phyloP scores from a whole-genome alignment of 1,140 invertebrate genomes.

The Centruroides vittatus region DNA sequence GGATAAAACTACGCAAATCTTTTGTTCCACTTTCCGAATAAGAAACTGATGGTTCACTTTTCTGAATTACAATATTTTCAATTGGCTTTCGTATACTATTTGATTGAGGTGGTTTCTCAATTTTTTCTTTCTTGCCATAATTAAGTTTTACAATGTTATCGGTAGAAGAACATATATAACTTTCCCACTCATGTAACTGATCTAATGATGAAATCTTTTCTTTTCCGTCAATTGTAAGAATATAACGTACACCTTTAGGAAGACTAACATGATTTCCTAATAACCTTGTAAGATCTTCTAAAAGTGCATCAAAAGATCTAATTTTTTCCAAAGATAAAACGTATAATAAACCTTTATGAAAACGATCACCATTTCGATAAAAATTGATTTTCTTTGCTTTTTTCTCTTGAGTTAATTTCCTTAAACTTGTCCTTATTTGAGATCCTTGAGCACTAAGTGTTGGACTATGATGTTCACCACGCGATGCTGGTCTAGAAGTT shows the following conservation, averaged over 20 bases:
- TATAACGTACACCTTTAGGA: slow-evolving; percentile 74
- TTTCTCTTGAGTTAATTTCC: slow-evolving; percentile 37
- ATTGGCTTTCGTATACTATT: slow-evolving; percentile 17
- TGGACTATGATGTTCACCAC: slow-evolving; percentile 21
- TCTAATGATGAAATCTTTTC: slow-evolving; percentile 50
- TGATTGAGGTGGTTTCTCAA: slow-evolving; percentile 21
- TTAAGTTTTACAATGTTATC: slow-evolving; percentile 78
- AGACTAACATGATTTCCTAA: slow-evolving; percentile 69
- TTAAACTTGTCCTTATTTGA: slow-evolving; percentile 26
- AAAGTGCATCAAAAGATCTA: slow-evolving; percentile 80
- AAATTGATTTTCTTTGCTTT: slow-evolving; percentile 84
- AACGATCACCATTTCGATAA: slow-evolving; percentile 89
- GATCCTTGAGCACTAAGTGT: slow-evolving; percentile 28
- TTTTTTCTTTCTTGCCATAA: slow-evolving; percentile 40
- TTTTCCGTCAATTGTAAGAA: slow-evolving; percentile 41
- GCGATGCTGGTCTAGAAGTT: not conserved
- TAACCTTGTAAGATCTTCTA: slow-evolving; percentile 69
- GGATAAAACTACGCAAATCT: slow-evolving; percentile 36
- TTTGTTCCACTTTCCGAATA: not conserved
- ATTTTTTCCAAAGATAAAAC: slow-evolving; percentile 68
- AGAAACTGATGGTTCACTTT: not conserved
- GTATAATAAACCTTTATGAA: slow-evolving; percentile 80
- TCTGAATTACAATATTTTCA: not conserved
- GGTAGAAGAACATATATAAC: slow-evolving; percentile 84
- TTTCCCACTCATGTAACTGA: slow-evolving; percentile 74